Evolutionary conservation across 2,113 vertebrate genomes (phyloP).

Genomic region (human): DNA sequence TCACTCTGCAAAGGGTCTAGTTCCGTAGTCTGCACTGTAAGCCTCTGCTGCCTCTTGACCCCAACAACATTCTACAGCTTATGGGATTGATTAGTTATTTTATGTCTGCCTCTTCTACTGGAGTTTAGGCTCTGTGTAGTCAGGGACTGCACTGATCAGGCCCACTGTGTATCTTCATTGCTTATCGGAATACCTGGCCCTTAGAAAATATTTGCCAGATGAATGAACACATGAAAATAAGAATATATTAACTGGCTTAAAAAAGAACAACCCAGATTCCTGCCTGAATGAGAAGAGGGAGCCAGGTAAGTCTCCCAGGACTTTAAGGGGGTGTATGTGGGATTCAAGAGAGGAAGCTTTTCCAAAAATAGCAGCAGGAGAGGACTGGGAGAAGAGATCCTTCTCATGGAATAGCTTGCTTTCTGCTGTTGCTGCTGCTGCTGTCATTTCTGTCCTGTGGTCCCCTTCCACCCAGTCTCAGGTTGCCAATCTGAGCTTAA

Average conservation of each 20-base stretch:
- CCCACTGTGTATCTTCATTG: neutral
- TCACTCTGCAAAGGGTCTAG: neutral
- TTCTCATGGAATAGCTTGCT: too few relatives aligned
- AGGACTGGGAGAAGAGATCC: neutral
- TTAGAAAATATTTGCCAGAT: neutral
- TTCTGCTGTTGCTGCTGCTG: neutral
- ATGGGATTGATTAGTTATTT: neutral
- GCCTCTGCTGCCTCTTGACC: neutral
- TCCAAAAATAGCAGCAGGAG: neutral
- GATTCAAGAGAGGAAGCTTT: neutral
- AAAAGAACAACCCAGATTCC: neutral
- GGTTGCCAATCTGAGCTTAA: neutral
- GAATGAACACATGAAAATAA: neutral
- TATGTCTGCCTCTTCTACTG: neutral
- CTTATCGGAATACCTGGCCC: neutral
- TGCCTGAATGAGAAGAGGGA: neutral
- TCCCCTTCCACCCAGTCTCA: neutral
- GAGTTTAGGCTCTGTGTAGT: neutral
- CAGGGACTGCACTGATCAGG: neutral
- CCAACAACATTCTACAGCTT: neutral
- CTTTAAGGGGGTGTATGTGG: neutral
- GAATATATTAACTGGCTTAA: neutral
- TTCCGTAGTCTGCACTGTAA: neutral
- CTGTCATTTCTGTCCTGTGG: neutral
- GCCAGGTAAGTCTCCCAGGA: neutral